Evolutionary conservation across 2,113 vertebrate species (phyloP), one percentile per base, ranked within the genome.

Genomic region (Nerophis ophidion): DNA sequence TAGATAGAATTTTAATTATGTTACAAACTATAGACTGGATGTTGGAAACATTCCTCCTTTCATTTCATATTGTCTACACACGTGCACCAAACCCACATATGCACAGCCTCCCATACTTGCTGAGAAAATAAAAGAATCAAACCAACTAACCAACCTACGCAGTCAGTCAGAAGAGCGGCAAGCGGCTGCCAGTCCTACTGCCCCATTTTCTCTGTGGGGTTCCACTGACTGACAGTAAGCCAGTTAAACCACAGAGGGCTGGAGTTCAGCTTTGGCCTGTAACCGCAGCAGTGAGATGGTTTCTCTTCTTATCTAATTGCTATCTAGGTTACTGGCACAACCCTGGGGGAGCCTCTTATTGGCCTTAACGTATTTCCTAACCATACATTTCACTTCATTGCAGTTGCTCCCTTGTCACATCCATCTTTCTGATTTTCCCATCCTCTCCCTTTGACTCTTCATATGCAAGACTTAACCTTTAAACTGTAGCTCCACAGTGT

Each of bases 241-340:
- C 63, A 35, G 59, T 57, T 70, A 65, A 70, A 74, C 57, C 61
- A 44, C 72, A 78, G 71, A 60, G 48, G 67, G 55, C 63, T 63
- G 42, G 60, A 76, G 70, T 50, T 64, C 54, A 81, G 64, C 73
- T 63, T 70, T 45, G 61, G 77, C 72, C 71, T 50, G 4, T 51
- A 44, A 61, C 71, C 67, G 67, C 62, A 77, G 69, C 68, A 77
- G 65, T 60, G 66, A 57, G 8, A 70, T 2, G 8, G 48, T 74
- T 74, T 53, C 79, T 74, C 67, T 73, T 15, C 53, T 68, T 8
- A 15, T 65, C 57, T 61, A 71, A 65, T 58, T 65, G 49, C 60
- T 81, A 81, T 79, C 82, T 85, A 66, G 82, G 75, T 83, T 84
- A 88, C 68, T 79, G 63, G 63, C 26, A n/a, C 63, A 57, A 58